Evolutionary conservation across 2,888 invertebrate species (phyloP).

Genomic region (Cyclophora albipunctata): DNA sequence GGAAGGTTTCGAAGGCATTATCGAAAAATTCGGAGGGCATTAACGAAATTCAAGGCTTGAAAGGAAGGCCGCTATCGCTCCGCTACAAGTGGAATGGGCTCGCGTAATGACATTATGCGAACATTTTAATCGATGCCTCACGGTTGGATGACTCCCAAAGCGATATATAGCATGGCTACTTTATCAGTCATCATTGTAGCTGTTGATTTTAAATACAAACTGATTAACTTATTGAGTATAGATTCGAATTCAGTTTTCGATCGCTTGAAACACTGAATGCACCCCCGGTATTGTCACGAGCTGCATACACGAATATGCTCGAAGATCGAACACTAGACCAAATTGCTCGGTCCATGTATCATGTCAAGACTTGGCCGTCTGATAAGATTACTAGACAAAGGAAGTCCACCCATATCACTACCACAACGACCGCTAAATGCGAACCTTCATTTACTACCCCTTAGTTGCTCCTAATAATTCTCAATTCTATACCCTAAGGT

Average conservation of each 20-base stretch:
- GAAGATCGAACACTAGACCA: constrained; percentile 27
- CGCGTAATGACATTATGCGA: constrained; percentile 56
- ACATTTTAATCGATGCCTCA: constrained; percentile 57
- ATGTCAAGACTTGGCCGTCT: constrained; percentile 63
- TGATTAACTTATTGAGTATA: constrained; percentile 31
- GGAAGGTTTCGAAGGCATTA: constrained; percentile 36
- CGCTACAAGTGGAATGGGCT: constrained; percentile 36
- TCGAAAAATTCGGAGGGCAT: constrained; percentile 40
- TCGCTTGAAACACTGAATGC: no score
- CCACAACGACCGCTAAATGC: constrained; percentile 64
- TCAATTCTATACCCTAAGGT: constrained; percentile 39
- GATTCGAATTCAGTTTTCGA: constrained; percentile 8
- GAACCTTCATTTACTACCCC: constrained; percentile 67
- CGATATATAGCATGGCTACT: constrained; percentile 28
- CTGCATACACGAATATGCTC: constrained; percentile 22
- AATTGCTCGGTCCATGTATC: constrained; percentile 59
- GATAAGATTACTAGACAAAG: constrained; percentile 75
- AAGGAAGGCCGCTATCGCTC: constrained; percentile 38
- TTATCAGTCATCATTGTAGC: constrained; percentile 27
- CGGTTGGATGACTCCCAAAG: constrained; percentile 46
- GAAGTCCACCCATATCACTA: constrained; percentile 73
- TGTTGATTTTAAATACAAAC: constrained; percentile 31
- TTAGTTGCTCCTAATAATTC: constrained; percentile 22
- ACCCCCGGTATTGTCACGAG: no score
- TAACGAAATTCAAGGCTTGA: constrained; percentile 39